Conservation (phyloP, 2,113 vertebrate species). For the Lota lota region DNA sequence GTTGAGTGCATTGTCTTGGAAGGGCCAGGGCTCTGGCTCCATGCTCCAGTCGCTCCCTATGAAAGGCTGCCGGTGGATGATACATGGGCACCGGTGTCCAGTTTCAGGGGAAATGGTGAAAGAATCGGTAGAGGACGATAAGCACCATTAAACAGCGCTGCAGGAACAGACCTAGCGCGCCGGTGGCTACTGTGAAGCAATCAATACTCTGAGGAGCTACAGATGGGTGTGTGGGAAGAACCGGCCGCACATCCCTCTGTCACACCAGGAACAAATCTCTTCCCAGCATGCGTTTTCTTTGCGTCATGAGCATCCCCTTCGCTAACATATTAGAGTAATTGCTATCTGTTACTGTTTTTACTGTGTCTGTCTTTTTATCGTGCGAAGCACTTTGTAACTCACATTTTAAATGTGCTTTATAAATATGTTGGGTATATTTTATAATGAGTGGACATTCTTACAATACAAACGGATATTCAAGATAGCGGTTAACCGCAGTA, state of each 20-base stretch:
- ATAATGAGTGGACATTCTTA: too few species aligned
- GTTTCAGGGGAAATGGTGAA: conserved; percentile 74
- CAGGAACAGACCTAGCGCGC: conserved; percentile 41
- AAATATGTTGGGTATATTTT: too few species aligned
- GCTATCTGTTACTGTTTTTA: too few species aligned
- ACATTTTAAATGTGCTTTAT: too few species aligned
- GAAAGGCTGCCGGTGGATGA: conserved; percentile 74
- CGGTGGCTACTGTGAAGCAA: conserved; percentile 4
- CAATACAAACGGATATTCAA: too few species aligned
- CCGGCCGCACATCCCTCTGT: background rate
- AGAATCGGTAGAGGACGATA: conserved; percentile 62
- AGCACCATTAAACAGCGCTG: conserved; percentile 78
- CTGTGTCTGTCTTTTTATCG: too few species aligned
- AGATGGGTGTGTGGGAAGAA: conserved; percentile 24
- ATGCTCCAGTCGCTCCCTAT: conserved; percentile 72
- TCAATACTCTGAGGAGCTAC: conserved; percentile 27
- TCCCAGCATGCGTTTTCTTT: too few species aligned
- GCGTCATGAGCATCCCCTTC: too few species aligned
- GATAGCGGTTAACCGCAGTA: too few species aligned
- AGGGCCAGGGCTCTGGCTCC: conserved; percentile 60
- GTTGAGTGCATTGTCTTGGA: conserved; percentile 33
- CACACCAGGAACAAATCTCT: too few species aligned
- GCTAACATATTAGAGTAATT: too few species aligned
- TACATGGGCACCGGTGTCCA: conserved; percentile 68
- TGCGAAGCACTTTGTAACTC: too few species aligned